Conservation (phyloP, 2,113 vertebrate species). For the Atractosteus spatula region DNA sequence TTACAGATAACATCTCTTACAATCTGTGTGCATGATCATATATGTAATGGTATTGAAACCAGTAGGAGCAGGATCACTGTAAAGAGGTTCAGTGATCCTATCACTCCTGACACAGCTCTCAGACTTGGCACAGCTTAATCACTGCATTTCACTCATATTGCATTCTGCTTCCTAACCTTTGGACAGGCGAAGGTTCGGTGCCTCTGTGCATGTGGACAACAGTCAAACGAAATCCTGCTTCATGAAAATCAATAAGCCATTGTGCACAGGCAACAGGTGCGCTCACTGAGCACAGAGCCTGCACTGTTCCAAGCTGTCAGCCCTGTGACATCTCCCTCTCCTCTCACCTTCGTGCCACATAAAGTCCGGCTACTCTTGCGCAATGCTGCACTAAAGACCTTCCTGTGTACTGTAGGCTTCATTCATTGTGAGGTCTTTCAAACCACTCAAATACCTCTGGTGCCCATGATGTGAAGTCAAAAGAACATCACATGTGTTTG, state of each 20-base stretch:
- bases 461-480: background rate
- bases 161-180: no score
- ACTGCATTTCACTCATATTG: background rate
- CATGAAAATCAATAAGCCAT: slow-evolving; percentile 6
- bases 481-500: background rate
- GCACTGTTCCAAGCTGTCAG: rapidly evolving
- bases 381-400: no score
- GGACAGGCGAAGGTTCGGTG: background rate
- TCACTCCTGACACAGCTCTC: no score
- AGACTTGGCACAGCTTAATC: slow-evolving; percentile 32
- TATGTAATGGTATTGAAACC: no score
- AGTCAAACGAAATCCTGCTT: background rate
- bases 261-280: slow-evolving; percentile 15
- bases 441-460: background rate
- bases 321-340: background rate
- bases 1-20: no score
- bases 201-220: background rate
- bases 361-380: background rate
- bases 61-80: no score
- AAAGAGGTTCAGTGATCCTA: no score
- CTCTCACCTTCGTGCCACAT: slow-evolving; percentile 3
- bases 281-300: background rate
- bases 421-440: background rate
- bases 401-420: background rate
- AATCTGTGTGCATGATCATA: no score